Percentiles rank a stretch among this genome's conserved stretches.
Evolutionary conservation across 2,113 vertebrate genomes (phyloP).

Genomic region (Murina feae): DNA sequence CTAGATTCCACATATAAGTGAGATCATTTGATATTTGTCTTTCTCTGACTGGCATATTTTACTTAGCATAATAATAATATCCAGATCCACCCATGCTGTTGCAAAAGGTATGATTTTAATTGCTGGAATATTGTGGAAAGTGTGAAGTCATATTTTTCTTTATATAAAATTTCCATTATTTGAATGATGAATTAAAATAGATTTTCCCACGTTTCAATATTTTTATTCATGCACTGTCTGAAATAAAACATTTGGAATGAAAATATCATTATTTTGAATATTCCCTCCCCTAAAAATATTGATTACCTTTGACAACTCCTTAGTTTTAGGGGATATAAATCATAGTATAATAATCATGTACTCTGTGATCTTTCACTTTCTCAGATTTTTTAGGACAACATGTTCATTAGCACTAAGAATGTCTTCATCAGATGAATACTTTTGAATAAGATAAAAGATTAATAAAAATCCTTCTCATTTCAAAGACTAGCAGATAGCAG

Average conservation of each 20-base stretch:
- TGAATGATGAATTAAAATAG: not conserved
- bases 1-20: not conserved
- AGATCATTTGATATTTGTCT: not conserved
- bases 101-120: not conserved
- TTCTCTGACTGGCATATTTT: not conserved
- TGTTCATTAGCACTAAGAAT: not conserved
- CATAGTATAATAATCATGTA: not conserved
- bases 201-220: not conserved
- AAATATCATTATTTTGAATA: constrained; percentile 39
- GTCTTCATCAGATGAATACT: constrained; percentile 1
- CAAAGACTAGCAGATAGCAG: not conserved
- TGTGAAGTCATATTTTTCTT: not conserved
- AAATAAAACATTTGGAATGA: not conserved
- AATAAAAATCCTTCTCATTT: not conserved
- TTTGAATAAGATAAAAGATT: not conserved
- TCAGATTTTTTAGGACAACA: not conserved
- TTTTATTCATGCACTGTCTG: constrained; percentile 26
- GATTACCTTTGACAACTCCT: constrained; percentile 2
- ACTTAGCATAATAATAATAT: not conserved
- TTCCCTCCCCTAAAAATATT: not conserved
- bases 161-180: constrained; percentile 23
- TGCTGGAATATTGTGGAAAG: not conserved
- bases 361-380: not conserved
- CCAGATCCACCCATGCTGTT: not conserved
- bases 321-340: not conserved